Evolutionary conservation across 2,113 vertebrate genomes (phyloP).

Genomic region (Hylia prasina): DNA sequence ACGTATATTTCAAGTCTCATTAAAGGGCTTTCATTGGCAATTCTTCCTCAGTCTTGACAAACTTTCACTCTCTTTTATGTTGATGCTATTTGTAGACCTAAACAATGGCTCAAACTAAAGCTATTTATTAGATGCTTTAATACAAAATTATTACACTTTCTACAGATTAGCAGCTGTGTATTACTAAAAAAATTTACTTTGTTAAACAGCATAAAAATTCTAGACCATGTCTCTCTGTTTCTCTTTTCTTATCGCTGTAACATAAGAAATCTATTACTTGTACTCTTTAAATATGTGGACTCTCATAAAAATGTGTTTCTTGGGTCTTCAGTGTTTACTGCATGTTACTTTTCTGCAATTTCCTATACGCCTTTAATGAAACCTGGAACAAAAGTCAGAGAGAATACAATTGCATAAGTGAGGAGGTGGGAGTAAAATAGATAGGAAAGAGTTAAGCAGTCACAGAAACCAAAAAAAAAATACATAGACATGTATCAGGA

Average conservation of each 20-base stretch:
- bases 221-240: neutral
- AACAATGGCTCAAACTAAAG: neutral
- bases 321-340: neutral
- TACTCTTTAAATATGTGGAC: neutral
- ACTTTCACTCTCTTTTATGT: neutral
- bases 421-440: neutral
- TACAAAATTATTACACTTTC: neutral
- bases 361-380: neutral
- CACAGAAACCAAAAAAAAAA: neutral
- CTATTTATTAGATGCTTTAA: neutral
- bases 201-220: neutral
- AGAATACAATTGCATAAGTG: neutral
- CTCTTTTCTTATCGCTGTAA: neutral
- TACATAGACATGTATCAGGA: neutral
- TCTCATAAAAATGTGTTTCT: neutral
- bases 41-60: constrained; percentile 15
- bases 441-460: neutral
- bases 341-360: neutral
- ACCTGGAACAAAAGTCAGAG: neutral
- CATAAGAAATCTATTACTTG: neutral
- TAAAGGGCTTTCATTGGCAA: constrained; percentile 5
- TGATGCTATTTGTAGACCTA: neutral
- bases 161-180: neutral
- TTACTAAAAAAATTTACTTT: neutral
- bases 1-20: constrained; percentile 38